Evolutionary conservation across 2,113 vertebrate genomes (phyloP), one percentile per base, ranked within the genome.

Genomic region (Ochotona curzoniae): DNA sequence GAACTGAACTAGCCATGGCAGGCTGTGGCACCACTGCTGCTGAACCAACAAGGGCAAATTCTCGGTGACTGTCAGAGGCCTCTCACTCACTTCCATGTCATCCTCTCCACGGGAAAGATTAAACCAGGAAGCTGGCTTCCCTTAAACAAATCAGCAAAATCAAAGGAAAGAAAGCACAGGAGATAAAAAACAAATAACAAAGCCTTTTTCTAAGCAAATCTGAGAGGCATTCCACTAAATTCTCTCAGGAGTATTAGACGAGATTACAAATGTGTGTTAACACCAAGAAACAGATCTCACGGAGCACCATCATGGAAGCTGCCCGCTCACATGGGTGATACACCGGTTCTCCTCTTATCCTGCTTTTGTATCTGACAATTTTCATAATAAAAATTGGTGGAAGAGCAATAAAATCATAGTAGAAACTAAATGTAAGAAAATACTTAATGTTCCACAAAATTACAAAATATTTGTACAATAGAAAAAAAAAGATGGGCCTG

Each of bases 401-500:
- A 79, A 44, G 5, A 69, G 9, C 61, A 6, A 70, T 30, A 64
- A 92, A 92, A 35, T 64, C 35, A 4, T 47, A 91, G 23, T 14
- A 91, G 67, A 91, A 80, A 84, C 8, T 67, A 80, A 93, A 73
- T 28, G 8, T 4, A 91, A 90, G 26, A 2, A 86, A 84, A 7
- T 7, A 85, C 35, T 84, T 83, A 17, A 79, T 66, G 2, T 75
- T 92, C 76, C 88, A 49, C 15, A 85, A 89, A 81, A 69, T 44
- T 82, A 30, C 35, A 12, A 61, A 49, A 66, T 82, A 74, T 91
- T 61, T 87, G 73, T 10, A 83, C 83, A 90, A 64, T 18, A 87
- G 47, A 13, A 83, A 86, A 81, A 94, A 70, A 92, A 32, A 35
- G n/a, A n/a, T n/a, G n/a, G n/a, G n/a, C n/a, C n/a, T n/a, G n/a